Conservation (phyloP, 2,113 vertebrate genomes). For the Callopanchax toddi region DNA sequence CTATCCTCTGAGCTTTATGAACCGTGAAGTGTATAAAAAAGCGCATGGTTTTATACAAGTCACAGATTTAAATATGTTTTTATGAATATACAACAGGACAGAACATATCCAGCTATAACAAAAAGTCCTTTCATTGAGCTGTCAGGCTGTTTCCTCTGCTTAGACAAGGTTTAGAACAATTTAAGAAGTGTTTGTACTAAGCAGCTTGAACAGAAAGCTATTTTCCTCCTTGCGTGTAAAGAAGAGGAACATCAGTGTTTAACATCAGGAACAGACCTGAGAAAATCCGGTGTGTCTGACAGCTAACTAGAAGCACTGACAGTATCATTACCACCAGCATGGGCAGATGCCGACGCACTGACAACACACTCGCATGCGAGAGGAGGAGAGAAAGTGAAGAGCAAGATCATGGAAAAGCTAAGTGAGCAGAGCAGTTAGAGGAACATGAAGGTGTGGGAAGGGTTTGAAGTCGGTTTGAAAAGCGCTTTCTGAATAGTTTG, state of each 20-base stretch:
- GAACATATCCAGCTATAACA: slow-evolving; percentile 7
- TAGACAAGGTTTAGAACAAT: slow-evolving; percentile 43
- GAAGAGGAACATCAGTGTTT: slow-evolving; percentile 68
- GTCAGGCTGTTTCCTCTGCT: slow-evolving; percentile 34
- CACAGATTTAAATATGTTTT: slow-evolving; percentile 6
- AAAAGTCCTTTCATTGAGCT: slow-evolving; percentile 21
- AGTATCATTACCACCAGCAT: slow-evolving; percentile 70
- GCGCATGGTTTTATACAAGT: neutral
- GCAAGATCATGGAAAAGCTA: slow-evolving; percentile 30
- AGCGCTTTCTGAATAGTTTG: slow-evolving; percentile 38
- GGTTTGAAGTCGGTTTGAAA: slow-evolving; percentile 38
- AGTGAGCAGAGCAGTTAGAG: slow-evolving; percentile 17
- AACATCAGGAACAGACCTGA: slow-evolving; percentile 65
- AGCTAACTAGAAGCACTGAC: slow-evolving; percentile 72
- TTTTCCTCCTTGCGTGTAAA: slow-evolving; percentile 64
- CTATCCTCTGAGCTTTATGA: neutral
- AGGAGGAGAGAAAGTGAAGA: slow-evolving; percentile 28
- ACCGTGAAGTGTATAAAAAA: neutral
- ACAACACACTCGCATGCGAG: slow-evolving; percentile 70
- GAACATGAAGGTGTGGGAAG: slow-evolving; percentile 5
- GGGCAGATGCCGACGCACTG: slow-evolving; percentile 62
- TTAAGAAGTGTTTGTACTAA: slow-evolving; percentile 55
- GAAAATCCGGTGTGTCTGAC: slow-evolving; percentile 66
- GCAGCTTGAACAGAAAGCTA: slow-evolving; percentile 54
- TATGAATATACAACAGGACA: neutral